Base-by-base conservation (phyloP, 2,797 vertebrate genomes). In the Malurus leucopterus region DNA sequence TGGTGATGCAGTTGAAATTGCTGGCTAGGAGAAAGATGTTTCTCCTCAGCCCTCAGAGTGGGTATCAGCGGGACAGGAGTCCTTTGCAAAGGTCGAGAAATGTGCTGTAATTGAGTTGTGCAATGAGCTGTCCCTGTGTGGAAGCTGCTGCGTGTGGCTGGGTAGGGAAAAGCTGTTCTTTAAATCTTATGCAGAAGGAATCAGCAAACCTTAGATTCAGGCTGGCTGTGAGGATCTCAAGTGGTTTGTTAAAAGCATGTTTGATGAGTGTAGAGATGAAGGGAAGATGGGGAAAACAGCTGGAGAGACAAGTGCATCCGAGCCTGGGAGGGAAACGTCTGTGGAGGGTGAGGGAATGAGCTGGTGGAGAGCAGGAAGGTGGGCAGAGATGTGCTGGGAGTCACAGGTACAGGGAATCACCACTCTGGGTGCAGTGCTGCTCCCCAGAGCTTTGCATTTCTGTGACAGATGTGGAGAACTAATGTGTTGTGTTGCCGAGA, bases 211-310 rank as follows among this genome's bases (percentile, higher is more conserved):
- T 83, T 71, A 41, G 50, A 15, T 47, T 43, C 69, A 81, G 55
- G 36, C 51, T 41, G 69, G 54, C 69, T 71, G 62, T 6, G 40
- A 69, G 84, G 43, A 57, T 93, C 92, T 91, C 84, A 38, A 47
- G 84, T 89, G 91, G 27, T 87, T 92, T 92, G 92, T 92, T 90
- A 71, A 89, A 89, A 92, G 73, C 47, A 4, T 81, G 41, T 88
- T 89, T 8, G 19, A 50, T 61, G 85, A 88, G 38, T 38, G 62
- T 40, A 55, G 89, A 80, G 65, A 36, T 51, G 82, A 83, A 80
- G 58, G 40, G 65, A 80, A 64, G 54, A 41, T 19, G 49, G 22
- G 14, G 55, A 55, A n/a, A 54, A 46, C 64, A 51, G 57, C 61
- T 47, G 69, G 53, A 77, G 69, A 77, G 54, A 68, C 36, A 49